These are phyloP conservation scores for Acipenser oxyrinchus DNA, from an alignment of 2,797 vertebrate species.

Conservation along the genomic window DNA sequence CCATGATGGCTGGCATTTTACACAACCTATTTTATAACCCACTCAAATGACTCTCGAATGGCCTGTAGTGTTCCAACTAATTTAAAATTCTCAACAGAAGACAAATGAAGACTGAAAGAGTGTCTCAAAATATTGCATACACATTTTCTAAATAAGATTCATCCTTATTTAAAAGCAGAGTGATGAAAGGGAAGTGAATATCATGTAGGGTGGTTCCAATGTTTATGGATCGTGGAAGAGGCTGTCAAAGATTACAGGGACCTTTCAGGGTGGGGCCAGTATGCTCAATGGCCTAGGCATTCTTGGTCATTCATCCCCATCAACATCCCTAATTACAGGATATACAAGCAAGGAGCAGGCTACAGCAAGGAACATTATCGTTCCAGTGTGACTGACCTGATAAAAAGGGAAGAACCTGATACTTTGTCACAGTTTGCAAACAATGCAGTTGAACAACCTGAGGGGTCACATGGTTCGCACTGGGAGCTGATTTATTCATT, in stretches of 20 bases:
- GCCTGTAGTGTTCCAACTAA: no score
- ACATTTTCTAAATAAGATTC: no score
- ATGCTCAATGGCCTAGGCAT: conserved; percentile 45
- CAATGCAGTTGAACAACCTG: conserved; percentile 51
- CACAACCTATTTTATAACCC: no score
- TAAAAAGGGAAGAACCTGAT: conserved; percentile 55
- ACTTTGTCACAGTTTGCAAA: conserved; percentile 71
- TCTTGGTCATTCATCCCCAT: conserved; percentile 43
- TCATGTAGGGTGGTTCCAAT: conserved; percentile 35
- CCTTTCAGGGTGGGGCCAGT: conserved; percentile 42
- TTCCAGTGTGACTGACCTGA: conserved; percentile 38
- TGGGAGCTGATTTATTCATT: conserved; percentile 24
- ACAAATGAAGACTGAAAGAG: no score
- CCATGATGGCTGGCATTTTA: no score
- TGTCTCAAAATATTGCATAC: no score
- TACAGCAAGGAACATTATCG: conserved; percentile 26
- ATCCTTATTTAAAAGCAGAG: conserved; percentile 37
- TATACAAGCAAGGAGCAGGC: conserved; percentile 31
- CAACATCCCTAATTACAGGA: conserved; percentile 44
- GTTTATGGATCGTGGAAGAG: conserved; percentile 36
- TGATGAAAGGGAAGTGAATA: conserved; percentile 55
- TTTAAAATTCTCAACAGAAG: no score
- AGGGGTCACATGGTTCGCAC: conserved; percentile 48
- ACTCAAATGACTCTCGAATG: no score
- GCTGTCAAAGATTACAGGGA: conserved; percentile 38